Conservation (phyloP, 2,113 vertebrate genomes). For the Cyprinodon brontotheroides region DNA sequence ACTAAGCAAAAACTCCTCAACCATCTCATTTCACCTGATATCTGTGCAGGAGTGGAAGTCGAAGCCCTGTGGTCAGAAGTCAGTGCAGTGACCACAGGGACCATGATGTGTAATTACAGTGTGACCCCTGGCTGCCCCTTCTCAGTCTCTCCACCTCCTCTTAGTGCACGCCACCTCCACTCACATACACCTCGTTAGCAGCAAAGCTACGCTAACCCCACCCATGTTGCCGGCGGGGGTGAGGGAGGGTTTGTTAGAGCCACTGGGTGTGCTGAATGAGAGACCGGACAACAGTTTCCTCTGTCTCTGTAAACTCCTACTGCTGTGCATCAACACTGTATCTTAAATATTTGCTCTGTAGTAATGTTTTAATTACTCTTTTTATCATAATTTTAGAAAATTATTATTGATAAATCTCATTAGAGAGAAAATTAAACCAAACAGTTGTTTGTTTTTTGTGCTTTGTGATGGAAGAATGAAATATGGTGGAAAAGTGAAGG, state of each 20-base stretch:
- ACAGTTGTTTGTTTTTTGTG: not conserved
- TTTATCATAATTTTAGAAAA: not conserved
- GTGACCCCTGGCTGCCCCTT: constrained; percentile 61
- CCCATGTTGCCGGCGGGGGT: constrained; percentile 44
- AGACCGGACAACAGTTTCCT: constrained; percentile 41
- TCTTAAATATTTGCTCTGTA: no score
- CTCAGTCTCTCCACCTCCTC: constrained; percentile 30
- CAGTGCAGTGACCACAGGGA: constrained; percentile 63
- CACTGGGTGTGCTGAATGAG: constrained; percentile 55
- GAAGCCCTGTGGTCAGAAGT: constrained; percentile 33
- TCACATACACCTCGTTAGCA: constrained; percentile 68
- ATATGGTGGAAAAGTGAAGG: constrained; percentile 30
- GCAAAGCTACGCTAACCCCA: constrained; percentile 31
- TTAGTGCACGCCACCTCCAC: constrained; percentile 30
- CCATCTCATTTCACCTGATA: constrained; percentile 9
- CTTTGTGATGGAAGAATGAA: constrained; percentile 12
- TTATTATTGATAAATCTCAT: not conserved
- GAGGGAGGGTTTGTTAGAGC: constrained; percentile 42
- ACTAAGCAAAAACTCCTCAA: not conserved
- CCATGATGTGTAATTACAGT: constrained; percentile 76
- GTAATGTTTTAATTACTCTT: not conserved
- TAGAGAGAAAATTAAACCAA: not conserved
- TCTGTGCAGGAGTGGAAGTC: constrained; percentile 29
- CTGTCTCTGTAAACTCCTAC: constrained; percentile 53
- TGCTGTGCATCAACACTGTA: no score